These are phyloP conservation scores for Odontomachus brunneus DNA, from an alignment of 1,140 invertebrate genomes.

Conservation along the genomic window DNA sequence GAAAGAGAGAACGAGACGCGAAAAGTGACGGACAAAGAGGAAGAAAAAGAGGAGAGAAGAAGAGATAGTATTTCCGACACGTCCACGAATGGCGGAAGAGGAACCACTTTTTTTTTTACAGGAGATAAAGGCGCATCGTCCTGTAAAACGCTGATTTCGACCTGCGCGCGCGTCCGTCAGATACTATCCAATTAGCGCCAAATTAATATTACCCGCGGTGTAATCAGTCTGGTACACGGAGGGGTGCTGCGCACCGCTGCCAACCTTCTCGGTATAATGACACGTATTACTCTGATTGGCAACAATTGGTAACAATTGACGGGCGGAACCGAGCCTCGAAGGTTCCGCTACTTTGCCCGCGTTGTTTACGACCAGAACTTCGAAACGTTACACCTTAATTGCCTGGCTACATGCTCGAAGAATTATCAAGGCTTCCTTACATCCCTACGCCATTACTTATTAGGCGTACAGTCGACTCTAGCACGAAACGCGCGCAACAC, in stretches of 20 bases:
- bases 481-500: neutral
- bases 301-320: slow-evolving; percentile 85
- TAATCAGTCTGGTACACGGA: slow-evolving; percentile 75
- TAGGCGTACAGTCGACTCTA: slow-evolving; percentile 47
- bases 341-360: slow-evolving; percentile 84
- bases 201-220: slow-evolving; percentile 77
- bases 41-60: too few species aligned
- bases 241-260: slow-evolving; percentile 75
- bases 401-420: slow-evolving; percentile 79
- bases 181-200: slow-evolving; percentile 75
- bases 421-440: slow-evolving; percentile 80
- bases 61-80: neutral
- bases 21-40: too few species aligned
- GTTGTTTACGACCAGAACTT: slow-evolving; percentile 84
- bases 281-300: slow-evolving; percentile 85
- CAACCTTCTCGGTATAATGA: slow-evolving; percentile 81
- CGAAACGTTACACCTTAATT: slow-evolving; percentile 84
- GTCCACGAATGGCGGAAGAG: neutral
- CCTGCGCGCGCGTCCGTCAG: slow-evolving; percentile 43
- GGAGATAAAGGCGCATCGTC: neutral
- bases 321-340: slow-evolving; percentile 81
- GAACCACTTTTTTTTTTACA: slow-evolving; percentile 31
- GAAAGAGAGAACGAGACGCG: too few species aligned
- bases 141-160: slow-evolving; percentile 27
- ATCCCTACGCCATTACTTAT: slow-evolving; percentile 70